A percentile compares a stretch with the other conserved stretches of the same genome.
Conservation (phyloP, 2,113 vertebrate genomes). For the Grus americana region DNA sequence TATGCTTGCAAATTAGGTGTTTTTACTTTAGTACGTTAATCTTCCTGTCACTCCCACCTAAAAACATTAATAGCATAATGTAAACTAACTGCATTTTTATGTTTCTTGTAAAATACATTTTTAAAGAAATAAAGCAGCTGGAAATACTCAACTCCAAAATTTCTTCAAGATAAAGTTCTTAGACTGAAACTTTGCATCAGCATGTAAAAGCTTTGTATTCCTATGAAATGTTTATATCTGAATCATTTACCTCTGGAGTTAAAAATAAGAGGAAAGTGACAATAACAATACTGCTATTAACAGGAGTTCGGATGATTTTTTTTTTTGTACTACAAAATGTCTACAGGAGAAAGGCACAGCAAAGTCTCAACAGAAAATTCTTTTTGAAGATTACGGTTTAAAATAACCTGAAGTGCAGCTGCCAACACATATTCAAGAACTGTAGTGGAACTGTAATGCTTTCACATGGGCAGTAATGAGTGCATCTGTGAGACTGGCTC, state of each 20-base stretch:
- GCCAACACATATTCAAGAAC: background rate
- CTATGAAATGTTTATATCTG: background rate
- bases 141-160: background rate
- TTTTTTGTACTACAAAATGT: background rate
- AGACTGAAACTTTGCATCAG: background rate
- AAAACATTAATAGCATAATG: background rate
- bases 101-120: background rate
- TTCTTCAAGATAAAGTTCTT: background rate
- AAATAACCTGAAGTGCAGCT: background rate
- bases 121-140: background rate
- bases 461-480: background rate
- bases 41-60: background rate
- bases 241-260: background rate
- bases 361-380: background rate
- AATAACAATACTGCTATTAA: background rate
- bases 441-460: background rate
- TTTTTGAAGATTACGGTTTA: background rate
- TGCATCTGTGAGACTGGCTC: background rate
- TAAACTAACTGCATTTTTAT: background rate
- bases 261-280: background rate
- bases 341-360: background rate
- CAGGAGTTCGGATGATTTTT: background rate
- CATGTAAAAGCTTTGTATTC: background rate
- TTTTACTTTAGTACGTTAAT: background rate
- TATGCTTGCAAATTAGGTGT: accelerated